Evolutionary conservation across 1,140 invertebrate species (phyloP).

Genomic region (Zophobas morio): DNA sequence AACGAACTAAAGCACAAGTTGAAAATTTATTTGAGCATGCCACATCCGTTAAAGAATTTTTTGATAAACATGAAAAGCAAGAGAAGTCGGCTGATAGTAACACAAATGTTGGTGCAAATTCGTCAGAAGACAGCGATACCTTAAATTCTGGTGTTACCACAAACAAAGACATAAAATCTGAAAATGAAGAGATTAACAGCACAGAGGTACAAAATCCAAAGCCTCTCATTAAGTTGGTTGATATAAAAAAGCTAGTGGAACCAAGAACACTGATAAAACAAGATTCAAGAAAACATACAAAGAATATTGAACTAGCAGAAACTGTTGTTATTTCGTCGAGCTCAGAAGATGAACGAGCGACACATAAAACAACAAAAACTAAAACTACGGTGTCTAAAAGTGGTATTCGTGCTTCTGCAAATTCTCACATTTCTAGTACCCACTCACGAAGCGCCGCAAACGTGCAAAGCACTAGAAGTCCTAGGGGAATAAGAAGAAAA

Average conservation of each 20-base stretch:
- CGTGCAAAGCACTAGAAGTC: constrained; percentile 12
- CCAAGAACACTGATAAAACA: constrained; percentile 46
- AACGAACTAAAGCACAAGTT: constrained; percentile 34
- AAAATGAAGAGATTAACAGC: background rate
- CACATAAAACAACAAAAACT: constrained; percentile 48
- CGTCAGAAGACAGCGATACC: background rate
- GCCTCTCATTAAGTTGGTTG: constrained; percentile 58
- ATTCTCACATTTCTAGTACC: too few species aligned
- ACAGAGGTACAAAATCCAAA: background rate
- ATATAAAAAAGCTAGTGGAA: constrained; percentile 61
- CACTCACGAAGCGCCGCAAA: too few species aligned
- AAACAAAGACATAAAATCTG: background rate
- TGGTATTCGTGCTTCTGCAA: too few species aligned
- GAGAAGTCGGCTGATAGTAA: background rate
- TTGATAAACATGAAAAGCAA: constrained; percentile 35
- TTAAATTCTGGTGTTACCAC: constrained; percentile 17
- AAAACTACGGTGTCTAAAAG: background rate
- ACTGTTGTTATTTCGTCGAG: constrained; percentile 58
- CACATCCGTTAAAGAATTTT: constrained; percentile 25
- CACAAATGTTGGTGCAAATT: background rate
- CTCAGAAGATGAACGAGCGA: constrained; percentile 57
- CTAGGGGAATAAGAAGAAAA: constrained; percentile 41
- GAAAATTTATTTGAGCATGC: constrained; percentile 23
- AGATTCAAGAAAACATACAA: constrained; percentile 25
- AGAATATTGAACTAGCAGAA: constrained; percentile 56